These are phyloP conservation scores for Polydrusus tereticollis DNA, from an alignment of 2,888 invertebrate species.

Conservation along the genomic window DNA sequence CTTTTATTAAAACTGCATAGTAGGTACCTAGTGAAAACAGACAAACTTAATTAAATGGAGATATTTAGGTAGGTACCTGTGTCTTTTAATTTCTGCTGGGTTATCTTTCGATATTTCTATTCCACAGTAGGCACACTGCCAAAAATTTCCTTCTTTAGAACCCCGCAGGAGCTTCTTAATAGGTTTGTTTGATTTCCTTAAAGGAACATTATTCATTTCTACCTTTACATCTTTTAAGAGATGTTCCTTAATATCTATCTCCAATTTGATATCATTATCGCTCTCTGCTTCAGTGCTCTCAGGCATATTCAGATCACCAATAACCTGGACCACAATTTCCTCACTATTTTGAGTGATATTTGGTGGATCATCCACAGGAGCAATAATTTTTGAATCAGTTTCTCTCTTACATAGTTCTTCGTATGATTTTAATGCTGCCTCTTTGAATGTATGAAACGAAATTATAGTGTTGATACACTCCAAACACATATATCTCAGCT, in stretches of 20 bases:
- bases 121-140: conserved; percentile 1
- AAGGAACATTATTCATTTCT: neutral
- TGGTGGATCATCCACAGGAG: neutral
- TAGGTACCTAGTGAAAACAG: too few relatives aligned
- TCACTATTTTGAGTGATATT: neutral
- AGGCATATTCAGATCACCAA: neutral
- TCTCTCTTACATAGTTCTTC: neutral
- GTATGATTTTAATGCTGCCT: neutral
- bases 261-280: neutral
- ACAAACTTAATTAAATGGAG: too few relatives aligned
- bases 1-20: too few relatives aligned
- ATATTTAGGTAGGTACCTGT: too few relatives aligned
- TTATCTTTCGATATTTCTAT: neutral
- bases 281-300: neutral
- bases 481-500: neutral
- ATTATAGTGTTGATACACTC: neutral
- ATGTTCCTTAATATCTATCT: neutral
- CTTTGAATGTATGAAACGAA: conserved; percentile 9
- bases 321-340: neutral
- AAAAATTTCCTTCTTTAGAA: neutral
- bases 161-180: too few relatives aligned
- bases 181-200: too few relatives aligned
- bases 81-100: conserved; percentile 9
- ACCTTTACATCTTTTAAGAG: neutral
- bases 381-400: neutral